Evolutionary conservation across 2,888 invertebrate species (phyloP).

Genomic region (Hirtodrosophila confusa): DNA sequence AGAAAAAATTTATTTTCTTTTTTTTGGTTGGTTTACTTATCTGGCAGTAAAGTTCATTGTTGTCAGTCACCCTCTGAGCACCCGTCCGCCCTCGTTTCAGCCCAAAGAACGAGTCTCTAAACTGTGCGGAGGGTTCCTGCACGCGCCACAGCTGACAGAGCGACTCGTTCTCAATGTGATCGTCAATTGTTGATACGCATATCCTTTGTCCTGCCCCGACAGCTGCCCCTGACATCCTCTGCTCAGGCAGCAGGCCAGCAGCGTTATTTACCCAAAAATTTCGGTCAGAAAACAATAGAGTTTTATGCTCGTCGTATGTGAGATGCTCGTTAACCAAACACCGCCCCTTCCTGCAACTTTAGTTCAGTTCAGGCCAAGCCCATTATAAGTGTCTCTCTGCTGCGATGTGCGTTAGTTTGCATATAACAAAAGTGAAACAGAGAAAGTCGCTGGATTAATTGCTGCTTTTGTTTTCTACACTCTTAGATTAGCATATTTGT

Average conservation of each 20-base stretch:
- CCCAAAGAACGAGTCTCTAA: conserved; percentile 25
- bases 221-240: conserved; percentile 41
- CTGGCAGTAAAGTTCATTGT: conserved; percentile 35
- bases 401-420: conserved; percentile 53
- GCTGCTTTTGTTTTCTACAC: conserved; percentile 62
- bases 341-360: conserved; percentile 28
- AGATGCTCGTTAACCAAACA: conserved; percentile 42
- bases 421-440: conserved; percentile 70
- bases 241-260: conserved; percentile 2
- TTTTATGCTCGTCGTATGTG: too few species aligned
- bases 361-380: conserved; percentile 18
- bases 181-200: conserved; percentile 39
- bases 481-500: conserved; percentile 59
- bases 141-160: conserved; percentile 66
- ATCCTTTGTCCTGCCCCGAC: conserved; percentile 31
- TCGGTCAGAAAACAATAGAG: conserved; percentile 35
- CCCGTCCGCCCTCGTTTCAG: conserved; percentile 20
- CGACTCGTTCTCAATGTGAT: conserved; percentile 38
- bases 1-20: conserved; percentile 14
- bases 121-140: conserved; percentile 23
- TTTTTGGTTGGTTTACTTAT: conserved; percentile 11
- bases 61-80: conserved; percentile 30
- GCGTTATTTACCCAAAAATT: not conserved
- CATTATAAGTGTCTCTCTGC: conserved; percentile 29
- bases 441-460: conserved; percentile 70